Evolutionary conservation across 2,797 vertebrate genomes (phyloP), one percentile per base, ranked within the genome.

Genomic region (Poeciliopsis gracilis): DNA sequence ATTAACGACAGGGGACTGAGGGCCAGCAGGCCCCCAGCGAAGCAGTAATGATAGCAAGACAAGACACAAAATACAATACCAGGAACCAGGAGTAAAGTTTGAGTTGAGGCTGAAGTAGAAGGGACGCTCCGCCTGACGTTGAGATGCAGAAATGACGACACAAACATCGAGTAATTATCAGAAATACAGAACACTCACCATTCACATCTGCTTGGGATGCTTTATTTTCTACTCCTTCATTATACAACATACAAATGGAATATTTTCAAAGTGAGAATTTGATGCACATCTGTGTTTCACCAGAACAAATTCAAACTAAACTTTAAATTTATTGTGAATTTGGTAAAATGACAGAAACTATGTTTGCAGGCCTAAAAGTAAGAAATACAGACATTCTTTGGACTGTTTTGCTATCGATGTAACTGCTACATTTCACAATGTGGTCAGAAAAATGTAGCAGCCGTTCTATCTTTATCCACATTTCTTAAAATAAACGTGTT

Each of bases 1-100:
- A 92, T 94, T 93, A 94, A 71, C 49, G 11, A 33, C 72, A 55
- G 46, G 61, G 79, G 43, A 61, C 53, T 78, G 82, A 88, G 82
- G 85, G 73, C 83, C 81, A 79, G 77, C 73, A 36, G 53, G 78
- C 86, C 66, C 75, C 72, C 18, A 9, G 33, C 28, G 0, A 1
- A 82, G 76, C 74, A 76, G 20, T 72, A 80, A 7, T 38, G 75
- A 85, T 38, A 63, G 82, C 72, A 46, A 75, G 45, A 72, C 45
- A 72, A 57, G 81, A 76, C 71, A 30, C 12, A 55, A 70, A 75
- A 47, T 79, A 45, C n/a, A 47, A 73, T 72, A 84, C 76, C 75
- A 79, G 70, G 51, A 80, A 83, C 72, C 78, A 77, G 55, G 41
- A 36, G 41, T 25, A 57, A 59, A 81, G 80, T 63, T 66, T 18